Base-by-base conservation (phyloP, 2,888 invertebrate species). In the Ariolimax columbianus region DNA sequence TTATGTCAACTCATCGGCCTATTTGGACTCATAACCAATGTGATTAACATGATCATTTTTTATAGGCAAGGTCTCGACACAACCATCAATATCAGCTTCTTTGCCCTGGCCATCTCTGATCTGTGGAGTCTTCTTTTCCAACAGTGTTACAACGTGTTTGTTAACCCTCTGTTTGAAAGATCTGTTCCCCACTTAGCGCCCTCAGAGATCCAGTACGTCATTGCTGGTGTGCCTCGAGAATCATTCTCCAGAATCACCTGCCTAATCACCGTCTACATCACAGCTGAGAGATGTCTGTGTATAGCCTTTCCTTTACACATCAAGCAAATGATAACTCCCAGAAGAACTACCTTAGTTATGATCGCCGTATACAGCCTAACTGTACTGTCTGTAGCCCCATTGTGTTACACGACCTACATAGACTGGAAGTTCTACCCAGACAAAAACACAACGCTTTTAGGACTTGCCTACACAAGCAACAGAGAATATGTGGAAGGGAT, bases 241-340 rank as follows among this genome's bases (percentile, higher is more conserved):
- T 26, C 23, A 26, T 55, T 23, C 36, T 26, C n/a, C n/a, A n/a
- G 55, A 26, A 77, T 55, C 30, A 55, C 55, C 11, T n/a, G 55
- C 26, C 55, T 23, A 4, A 78, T 78, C n/a, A 78, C 78, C 19
- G 40, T 63, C 40, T 78, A 38, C n/a, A 17, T 78, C 30, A 78
- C 78, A 40, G 40, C n/a, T 9, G 78, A 78, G n/a, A 36, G 78
- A 26, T 78, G 63, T 63, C n/a, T 78, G 14, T 38, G 78, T 40
- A 78, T 78, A 36, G n/a, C 63, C 0, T 11, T 78, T 9, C 78
- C 78, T 6, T 63, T 78, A 7, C 59, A 63, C 1, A 63, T 78
- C 17, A 78, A 78, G 14, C 4, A 63, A 9, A 78, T 78, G 23
- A n/a, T 78, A 26, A 38, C 78, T 26, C 59, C 78, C 11, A 1